Evolutionary conservation across 2,888 invertebrate species (phyloP).

Genomic region (Ectemnius lituratus): DNA sequence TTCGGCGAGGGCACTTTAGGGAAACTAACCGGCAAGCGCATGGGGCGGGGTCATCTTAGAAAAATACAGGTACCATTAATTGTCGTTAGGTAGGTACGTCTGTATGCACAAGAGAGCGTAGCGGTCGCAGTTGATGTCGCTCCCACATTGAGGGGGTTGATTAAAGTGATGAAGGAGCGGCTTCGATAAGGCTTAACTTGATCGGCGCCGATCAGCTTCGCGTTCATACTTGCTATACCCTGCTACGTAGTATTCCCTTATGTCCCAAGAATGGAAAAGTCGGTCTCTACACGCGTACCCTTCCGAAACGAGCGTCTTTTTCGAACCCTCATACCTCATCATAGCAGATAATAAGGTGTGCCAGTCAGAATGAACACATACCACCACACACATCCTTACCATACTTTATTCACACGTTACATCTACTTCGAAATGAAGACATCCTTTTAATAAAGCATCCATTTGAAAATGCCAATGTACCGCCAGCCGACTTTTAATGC

Average conservation of each 20-base stretch:
- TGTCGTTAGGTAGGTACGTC: slow-evolving; percentile 47
- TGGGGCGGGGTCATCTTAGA: slow-evolving; percentile 31
- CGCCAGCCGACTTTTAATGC: slow-evolving; percentile 35
- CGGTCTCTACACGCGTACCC: background rate
- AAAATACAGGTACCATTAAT: slow-evolving; percentile 44
- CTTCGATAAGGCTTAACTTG: slow-evolving; percentile 66
- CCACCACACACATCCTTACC: too few species aligned
- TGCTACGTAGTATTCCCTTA: slow-evolving; percentile 24
- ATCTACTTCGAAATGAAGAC: too few species aligned
- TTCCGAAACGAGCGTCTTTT: too few species aligned
- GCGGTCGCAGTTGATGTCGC: slow-evolving; percentile 30
- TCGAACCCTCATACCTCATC: too few species aligned
- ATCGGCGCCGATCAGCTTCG: slow-evolving; percentile 55
- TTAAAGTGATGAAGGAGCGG: slow-evolving; percentile 75
- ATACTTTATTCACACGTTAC: too few species aligned
- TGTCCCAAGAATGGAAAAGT: slow-evolving; percentile 24
- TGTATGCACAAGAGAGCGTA: slow-evolving; percentile 48
- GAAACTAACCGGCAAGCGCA: slow-evolving; percentile 21
- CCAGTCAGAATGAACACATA: background rate
- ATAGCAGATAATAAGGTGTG: too few species aligned
- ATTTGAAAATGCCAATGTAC: slow-evolving; percentile 56
- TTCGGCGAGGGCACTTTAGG: slow-evolving; percentile 35
- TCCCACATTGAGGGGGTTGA: slow-evolving; percentile 64
- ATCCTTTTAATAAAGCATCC: slow-evolving; percentile 19
- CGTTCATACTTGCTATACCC: slow-evolving; percentile 41